Conservation (phyloP, 2,888 invertebrate genomes). For the Apamea monoglypha region DNA sequence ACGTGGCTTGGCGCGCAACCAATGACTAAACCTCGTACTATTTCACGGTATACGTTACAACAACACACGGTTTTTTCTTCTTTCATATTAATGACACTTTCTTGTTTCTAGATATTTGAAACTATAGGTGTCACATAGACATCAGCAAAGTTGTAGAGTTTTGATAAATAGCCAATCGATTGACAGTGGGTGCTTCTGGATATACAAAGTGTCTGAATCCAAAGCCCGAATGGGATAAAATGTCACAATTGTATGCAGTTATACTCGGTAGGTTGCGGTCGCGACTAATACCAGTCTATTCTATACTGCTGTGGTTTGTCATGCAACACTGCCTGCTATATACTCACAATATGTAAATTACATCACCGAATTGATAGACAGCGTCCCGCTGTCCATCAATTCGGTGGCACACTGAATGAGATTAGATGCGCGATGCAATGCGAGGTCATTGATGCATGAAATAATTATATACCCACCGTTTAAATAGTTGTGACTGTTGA, state of each 20-base stretch:
- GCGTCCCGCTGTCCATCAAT: neutral
- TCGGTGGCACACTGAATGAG: conserved; percentile 24
- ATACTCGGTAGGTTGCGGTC: conserved; percentile 47
- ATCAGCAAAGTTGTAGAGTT: conserved; percentile 8
- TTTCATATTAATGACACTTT: conserved; percentile 31
- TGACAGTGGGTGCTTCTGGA: conserved; percentile 11
- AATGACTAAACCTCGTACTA: conserved; percentile 65
- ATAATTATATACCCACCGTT: conserved; percentile 45
- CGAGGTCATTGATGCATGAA: conserved; percentile 35
- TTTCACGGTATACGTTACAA: conserved; percentile 59
- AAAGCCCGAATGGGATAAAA: conserved; percentile 4
- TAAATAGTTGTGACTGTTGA: conserved; percentile 34
- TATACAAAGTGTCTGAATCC: conserved; percentile 5
- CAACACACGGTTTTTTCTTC: conserved; percentile 28
- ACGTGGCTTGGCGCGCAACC: conserved; percentile 74
- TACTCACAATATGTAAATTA: conserved; percentile 34
- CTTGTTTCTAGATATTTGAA: conserved; percentile 32
- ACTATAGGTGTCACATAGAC: conserved; percentile 2
- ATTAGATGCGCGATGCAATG: conserved; percentile 35
- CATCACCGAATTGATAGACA: conserved; percentile 37
- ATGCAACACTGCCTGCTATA: conserved; percentile 48
- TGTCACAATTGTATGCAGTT: conserved; percentile 16
- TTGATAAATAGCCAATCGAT: conserved; percentile 28
- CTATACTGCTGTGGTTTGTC: conserved; percentile 56
- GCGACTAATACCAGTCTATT: conserved; percentile 21